Percentiles rank a stretch among this genome's conserved stretches.
phyloP scores from a whole-genome alignment of 2,797 vertebrate genomes.

The Ceyx erithaca region DNA sequence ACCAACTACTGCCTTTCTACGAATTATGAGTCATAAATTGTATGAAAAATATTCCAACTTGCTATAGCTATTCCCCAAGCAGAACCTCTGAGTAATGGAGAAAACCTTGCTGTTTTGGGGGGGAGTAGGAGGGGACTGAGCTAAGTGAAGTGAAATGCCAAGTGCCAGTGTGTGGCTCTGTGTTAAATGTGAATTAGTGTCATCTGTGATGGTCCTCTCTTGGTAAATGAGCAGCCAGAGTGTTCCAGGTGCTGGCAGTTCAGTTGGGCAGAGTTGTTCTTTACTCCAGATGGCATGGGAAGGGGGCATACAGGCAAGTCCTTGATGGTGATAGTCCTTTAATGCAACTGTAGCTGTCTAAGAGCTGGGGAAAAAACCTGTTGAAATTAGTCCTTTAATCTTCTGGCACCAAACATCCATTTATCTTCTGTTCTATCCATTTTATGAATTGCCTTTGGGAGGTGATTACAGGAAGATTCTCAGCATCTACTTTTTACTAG shows the following conservation, averaged over 20 bases:
- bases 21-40: conserved; percentile 58
- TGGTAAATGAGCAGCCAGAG: not conserved
- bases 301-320: not conserved
- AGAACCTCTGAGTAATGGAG: conserved; percentile 34
- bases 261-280: not conserved
- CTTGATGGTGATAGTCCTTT: not conserved
- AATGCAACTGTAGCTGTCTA: not conserved
- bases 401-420: not conserved
- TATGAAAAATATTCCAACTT: conserved; percentile 13
- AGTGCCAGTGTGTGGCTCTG: not conserved
- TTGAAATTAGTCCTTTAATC: not conserved
- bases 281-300: not conserved
- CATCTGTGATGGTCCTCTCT: not conserved
- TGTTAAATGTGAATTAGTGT: conserved; percentile 9
- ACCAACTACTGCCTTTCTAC: conserved; percentile 41
- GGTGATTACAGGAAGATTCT: not conserved
- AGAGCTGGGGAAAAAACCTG: not conserved
- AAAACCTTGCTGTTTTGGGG: not conserved
- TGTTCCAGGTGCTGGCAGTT: not conserved
- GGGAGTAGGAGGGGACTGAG: not conserved
- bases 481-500: not conserved
- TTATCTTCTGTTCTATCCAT: not conserved
- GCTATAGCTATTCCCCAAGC: conserved; percentile 4
- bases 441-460: not conserved
- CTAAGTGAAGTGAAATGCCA: conserved; percentile 1